Percentiles rank a stretch among this genome's conserved stretches.
phyloP scores from a whole-genome alignment of 2,888 invertebrate genomes.

The Plagiodera versicolora region DNA sequence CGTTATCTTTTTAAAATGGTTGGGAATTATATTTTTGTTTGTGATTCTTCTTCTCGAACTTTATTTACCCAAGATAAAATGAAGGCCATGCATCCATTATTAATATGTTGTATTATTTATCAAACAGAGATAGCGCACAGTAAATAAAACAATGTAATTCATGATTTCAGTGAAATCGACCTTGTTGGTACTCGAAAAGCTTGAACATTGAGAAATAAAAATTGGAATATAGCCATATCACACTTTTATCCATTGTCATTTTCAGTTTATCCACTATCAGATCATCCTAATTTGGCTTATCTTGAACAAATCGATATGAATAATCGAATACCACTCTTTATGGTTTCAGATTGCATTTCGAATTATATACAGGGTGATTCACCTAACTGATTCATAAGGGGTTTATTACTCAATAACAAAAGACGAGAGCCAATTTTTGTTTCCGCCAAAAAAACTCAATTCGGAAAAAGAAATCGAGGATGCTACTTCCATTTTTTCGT shows the following conservation, averaged over 20 bases:
- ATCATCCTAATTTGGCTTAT: not conserved
- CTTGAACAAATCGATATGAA: not conserved
- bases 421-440: too few species aligned
- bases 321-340: too few species aligned
- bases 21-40: constrained; percentile 17
- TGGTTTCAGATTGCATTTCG: too few species aligned
- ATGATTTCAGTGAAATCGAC: constrained; percentile 31
- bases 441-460: too few species aligned
- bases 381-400: too few species aligned
- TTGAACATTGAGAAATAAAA: constrained; percentile 9
- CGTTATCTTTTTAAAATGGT: not conserved
- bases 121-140: constrained; percentile 30
- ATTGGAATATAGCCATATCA: not conserved
- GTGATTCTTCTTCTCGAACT: constrained; percentile 29
- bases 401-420: too few species aligned
- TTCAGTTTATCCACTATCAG: not conserved
- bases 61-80: constrained; percentile 38
- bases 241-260: too few species aligned
- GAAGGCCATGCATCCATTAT: constrained; percentile 35
- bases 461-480: too few species aligned
- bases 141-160: constrained; percentile 31
- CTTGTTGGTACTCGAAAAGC: constrained; percentile 26
- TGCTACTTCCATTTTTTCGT: too few species aligned
- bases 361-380: too few species aligned
- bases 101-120: constrained; percentile 34